phyloP scores from a whole-genome alignment of 1,140 invertebrate species.

The Micrasema longulum region DNA sequence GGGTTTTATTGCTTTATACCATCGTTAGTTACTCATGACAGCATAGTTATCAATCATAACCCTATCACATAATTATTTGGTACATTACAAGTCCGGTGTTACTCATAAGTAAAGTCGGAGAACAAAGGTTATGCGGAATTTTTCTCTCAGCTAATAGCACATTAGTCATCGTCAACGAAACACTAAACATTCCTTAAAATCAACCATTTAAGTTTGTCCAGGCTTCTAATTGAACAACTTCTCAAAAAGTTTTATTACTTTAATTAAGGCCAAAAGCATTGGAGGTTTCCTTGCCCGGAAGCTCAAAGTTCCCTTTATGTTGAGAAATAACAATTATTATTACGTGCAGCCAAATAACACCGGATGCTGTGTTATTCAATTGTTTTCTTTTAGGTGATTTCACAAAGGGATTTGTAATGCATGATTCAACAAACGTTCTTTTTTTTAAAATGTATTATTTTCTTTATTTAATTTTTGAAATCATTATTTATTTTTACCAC shows the following conservation, averaged over 20 bases:
- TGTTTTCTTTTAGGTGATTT: slow-evolving; percentile 37
- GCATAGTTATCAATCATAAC: too few relatives aligned
- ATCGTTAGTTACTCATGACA: too few relatives aligned
- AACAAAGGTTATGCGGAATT: too few relatives aligned
- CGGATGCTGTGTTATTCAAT: slow-evolving; percentile 28
- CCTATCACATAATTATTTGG: too few relatives aligned
- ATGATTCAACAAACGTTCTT: too few relatives aligned
- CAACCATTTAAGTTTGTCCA: slow-evolving; percentile 4
- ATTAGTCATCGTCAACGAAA: slow-evolving; percentile 15
- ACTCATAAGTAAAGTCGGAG: too few relatives aligned
- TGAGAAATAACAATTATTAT: slow-evolving; percentile 47
- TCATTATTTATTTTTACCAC: too few relatives aligned
- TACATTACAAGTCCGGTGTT: too few relatives aligned
- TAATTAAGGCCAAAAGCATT: slow-evolving; percentile 45
- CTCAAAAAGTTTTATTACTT: slow-evolving; percentile 49
- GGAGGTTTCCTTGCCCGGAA: slow-evolving; percentile 34
- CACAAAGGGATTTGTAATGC: slow-evolving; percentile 21
- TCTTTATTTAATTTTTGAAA: too few relatives aligned
- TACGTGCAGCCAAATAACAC: slow-evolving; percentile 44
- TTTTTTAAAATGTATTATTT: too few relatives aligned
- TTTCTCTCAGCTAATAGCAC: too few relatives aligned
- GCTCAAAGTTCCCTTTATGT: slow-evolving; percentile 43
- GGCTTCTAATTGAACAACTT: slow-evolving; percentile 47
- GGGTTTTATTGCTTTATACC: too few relatives aligned
- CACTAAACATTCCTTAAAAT: slow-evolving; percentile 28